These are phyloP conservation scores for Dasypolia templi DNA, from an alignment of 2,888 invertebrate species.

Conservation along the genomic window DNA sequence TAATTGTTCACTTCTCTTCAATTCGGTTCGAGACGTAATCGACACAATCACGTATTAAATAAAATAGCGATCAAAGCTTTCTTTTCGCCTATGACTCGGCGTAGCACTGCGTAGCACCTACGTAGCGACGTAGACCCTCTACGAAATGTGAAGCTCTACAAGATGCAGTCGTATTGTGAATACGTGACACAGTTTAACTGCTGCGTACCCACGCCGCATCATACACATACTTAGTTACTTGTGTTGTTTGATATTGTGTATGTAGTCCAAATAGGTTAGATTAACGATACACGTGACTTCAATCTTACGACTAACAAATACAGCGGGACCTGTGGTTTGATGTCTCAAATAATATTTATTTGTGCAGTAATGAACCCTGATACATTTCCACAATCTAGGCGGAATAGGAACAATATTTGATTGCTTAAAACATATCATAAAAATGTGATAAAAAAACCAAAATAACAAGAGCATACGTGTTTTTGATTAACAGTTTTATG, in stretches of 20 bases:
- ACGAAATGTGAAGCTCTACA: conserved; percentile 24
- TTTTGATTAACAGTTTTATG: too few relatives aligned
- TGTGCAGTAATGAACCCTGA: neutral
- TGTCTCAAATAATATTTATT: neutral
- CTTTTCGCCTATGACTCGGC: conserved; percentile 22
- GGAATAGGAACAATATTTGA: too few relatives aligned
- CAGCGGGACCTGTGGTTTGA: neutral
- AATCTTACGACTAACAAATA: neutral
- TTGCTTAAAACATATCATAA: too few relatives aligned
- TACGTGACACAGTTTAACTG: conserved; percentile 6
- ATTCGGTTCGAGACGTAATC: neutral
- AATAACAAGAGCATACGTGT: too few relatives aligned
- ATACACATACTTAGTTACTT: neutral
- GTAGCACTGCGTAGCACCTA: conserved; percentile 40
- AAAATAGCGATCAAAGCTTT: conserved; percentile 43
- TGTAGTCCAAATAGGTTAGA: neutral
- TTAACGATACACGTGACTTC: conserved; percentile 4
- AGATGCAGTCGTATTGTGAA: conserved; percentile 10
- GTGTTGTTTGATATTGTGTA: neutral
- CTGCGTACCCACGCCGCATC: neutral
- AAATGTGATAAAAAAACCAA: too few relatives aligned
- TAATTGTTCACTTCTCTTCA: neutral
- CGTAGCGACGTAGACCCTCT: conserved; percentile 19
- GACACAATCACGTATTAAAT: neutral
- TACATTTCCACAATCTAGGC: neutral